Base-by-base conservation (phyloP, 2,113 vertebrate genomes). In the Poeciliopsis turrubarensis region DNA sequence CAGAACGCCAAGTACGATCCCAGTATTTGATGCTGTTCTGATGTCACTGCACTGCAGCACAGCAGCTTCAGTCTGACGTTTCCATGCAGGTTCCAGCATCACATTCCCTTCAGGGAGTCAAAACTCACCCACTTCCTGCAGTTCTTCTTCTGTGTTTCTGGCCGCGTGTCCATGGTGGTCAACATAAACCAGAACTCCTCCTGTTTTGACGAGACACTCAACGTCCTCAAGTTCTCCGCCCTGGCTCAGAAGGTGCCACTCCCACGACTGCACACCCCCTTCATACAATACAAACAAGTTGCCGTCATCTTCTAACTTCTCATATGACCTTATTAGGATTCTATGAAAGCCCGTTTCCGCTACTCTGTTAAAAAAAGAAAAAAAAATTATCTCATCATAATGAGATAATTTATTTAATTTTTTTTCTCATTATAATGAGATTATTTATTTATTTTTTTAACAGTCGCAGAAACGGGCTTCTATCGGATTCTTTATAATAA, bases 41-140 rank as follows among this genome's bases (percentile, higher is more conserved):
- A 44, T 9, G 9, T 65, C 64, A 37, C 34, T 15, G 4, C 25
- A 8, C 47, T 6, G 4, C 51, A 11, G 51, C 51, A 25, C 22
- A n/a, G 9, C 22, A 22, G 51, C 11, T 32, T 29, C 11, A 31
- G 15, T 5, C 70, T 39, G 69, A 39, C 6, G 0, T 37, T 0
- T 22, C 17, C 65, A 31, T 60, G 37, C 37, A 98, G 97, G 89
- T 82, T 96, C 70, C 96, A 95, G 69, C 96, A 96, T 57, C 97
- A 98, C 61, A 87, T 99, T 26, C 97, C 98, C 60, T 99, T 98
- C 87, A 94, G 97, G 72, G 97, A 99, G 89, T 98, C 97, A 83
- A 99, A 99, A 73, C 90, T 99, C 44, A 99, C 98, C 3, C 98
- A 98, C 86, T 98, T 96, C 88, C 95, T 99, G 83, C 97, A 99